Base-by-base conservation (phyloP, 2,888 invertebrate species). In the Orthonevra nobilis region DNA sequence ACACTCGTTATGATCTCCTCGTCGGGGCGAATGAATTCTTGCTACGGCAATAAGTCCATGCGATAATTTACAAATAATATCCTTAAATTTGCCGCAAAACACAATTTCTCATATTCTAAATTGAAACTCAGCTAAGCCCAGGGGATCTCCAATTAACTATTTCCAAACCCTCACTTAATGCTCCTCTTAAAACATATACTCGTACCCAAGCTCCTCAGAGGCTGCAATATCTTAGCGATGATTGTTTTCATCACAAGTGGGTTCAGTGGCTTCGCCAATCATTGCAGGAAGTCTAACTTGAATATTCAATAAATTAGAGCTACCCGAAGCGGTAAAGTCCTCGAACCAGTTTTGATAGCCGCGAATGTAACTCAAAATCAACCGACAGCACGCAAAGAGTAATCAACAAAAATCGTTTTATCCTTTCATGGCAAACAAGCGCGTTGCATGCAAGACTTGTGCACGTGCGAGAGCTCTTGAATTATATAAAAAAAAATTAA, bases 301-400 rank as follows among this genome's bases (percentile, higher is more conserved):
- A 6, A 46, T 48, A 7, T 3, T 28, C 34, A 66, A 66, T 50
- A 73, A 60, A 58, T 68, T 52, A 58, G n/a, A 32, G 15, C 36
- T 14, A 46, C 74, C 54, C 40, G 48, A 52, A 61, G 74, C 54
- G 20, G 14, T 32, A 54, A 61, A 19, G 19, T 19, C 52, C 17
- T 26, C 32, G 32, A 61, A 69, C 74, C 61, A 69, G 74, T 69
- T 75, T 34, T 5, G 32, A 46, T 46, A 64, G 64, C 64, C 48
- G 14, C 56, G 15, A 34, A 70, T 56, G 34, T 42, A 17, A 40
- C 9, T 38, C 40, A 46, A 63, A 52, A 56, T 48, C 30, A 44
- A 42, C 36, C 40, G 34, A 75, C 70, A 63, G 58, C 70, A 75
- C 63, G 75, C 61, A 64, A 64, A 50, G n/a, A n/a, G n/a, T 64